Evolutionary conservation across 2,888 invertebrate species (phyloP), one percentile per base, ranked within the genome.

Genomic region (Oscheius sp.): DNA sequence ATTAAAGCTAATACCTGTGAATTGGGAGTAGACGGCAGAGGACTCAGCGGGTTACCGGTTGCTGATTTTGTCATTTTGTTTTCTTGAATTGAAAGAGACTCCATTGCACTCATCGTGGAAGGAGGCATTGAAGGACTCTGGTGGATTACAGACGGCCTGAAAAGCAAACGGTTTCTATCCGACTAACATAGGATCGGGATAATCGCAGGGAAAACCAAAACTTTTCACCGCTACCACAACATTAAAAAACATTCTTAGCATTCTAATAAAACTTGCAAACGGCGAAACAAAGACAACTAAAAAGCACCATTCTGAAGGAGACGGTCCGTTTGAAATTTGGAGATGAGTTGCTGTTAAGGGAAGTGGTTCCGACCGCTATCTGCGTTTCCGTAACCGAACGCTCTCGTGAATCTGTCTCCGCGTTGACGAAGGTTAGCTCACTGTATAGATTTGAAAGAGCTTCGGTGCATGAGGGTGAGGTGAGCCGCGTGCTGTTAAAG

Each of bases 91-190:
- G 70, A 45, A 59, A 79, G 20, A 24, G 68, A 73, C 26, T 68
- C 77, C 77, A 79, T 79, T 63, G 77, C 72, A 32, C 73, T 73
- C 71, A 85, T 82, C 72, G 75, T 66, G 26, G 75, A 68, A 32
- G 83, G 84, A 22, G 84, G 84, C 84, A 84, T 84, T 57, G 84
- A 84, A 22, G 84, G 84, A 36, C 80, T 80, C 67, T 77, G 82
- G 71, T 85, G 84, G 61, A 84, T 80, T 54, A 71, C 72, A 63
- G 78, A 78, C 72, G 74, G 80, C 78, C 80, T 80, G 70, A 45
- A 76, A 22, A 24, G 22, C 5, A 9, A 3, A 20, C 4, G 47
- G 24, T 24, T 24, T 24, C 20, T 9, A 20, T 24, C 22, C 22
- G 47, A n/a, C n/a, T n/a, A 24, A 47, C 24, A 47, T 22, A 47